Percentiles rank a stretch among this genome's conserved stretches.
Evolutionary conservation across 2,113 vertebrate genomes (phyloP).

Genomic region (Rhagologus leucostigma): DNA sequence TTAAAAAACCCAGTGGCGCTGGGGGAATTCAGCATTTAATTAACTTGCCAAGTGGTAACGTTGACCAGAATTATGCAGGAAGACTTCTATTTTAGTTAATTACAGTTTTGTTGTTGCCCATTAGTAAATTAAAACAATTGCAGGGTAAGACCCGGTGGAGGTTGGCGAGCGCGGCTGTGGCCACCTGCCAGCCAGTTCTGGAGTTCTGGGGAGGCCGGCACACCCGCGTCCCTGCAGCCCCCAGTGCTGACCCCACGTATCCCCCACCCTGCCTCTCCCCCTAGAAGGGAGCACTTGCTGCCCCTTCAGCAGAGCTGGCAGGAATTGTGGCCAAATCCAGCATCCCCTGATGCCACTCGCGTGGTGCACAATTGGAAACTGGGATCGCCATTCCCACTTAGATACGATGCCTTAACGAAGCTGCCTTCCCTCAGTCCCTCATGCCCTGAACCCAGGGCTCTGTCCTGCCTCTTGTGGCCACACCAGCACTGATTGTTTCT

Average conservation of each 20-base stretch:
- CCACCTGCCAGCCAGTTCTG: background rate
- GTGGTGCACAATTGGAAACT: accelerated
- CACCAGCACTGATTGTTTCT: background rate
- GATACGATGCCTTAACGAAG: accelerated
- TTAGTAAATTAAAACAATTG: slow-evolving; percentile 49
- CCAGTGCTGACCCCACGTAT: accelerated
- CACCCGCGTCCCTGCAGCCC: background rate
- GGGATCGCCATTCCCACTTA: accelerated
- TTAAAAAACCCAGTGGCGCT: background rate
- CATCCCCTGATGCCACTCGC: accelerated
- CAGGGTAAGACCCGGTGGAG: background rate
- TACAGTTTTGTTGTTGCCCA: background rate
- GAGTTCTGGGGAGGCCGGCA: accelerated
- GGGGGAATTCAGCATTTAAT: slow-evolving; percentile 27
- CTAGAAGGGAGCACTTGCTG: accelerated
- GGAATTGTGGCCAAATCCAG: background rate
- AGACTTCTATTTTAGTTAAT: slow-evolving; percentile 29
- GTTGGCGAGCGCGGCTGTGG: background rate
- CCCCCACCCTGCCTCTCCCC: background rate
- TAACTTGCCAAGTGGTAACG: background rate
- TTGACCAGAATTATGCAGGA: background rate
- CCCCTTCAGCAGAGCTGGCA: background rate
- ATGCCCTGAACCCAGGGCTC: background rate
- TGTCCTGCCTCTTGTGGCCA: background rate
- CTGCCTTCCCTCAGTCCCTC: background rate